phyloP scores from a whole-genome alignment of 1,140 invertebrate species.

The Anadara kagoshimensis region DNA sequence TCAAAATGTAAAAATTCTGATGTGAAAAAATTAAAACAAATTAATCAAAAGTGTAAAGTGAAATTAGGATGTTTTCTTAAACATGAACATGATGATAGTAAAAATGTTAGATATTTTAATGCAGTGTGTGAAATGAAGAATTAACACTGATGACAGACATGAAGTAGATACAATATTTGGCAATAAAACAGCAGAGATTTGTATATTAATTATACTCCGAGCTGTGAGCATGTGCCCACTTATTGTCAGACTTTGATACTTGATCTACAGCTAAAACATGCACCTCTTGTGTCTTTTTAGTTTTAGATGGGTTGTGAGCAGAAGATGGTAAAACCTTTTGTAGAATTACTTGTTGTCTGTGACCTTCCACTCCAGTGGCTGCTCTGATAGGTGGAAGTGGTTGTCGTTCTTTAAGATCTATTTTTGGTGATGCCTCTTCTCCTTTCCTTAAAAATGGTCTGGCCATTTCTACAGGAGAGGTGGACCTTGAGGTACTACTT shows the following conservation, averaged over 20 bases:
- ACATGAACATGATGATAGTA: too few species aligned
- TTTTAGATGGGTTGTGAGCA: slow-evolving; percentile 21
- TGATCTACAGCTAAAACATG: slow-evolving; percentile 57
- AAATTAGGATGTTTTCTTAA: too few species aligned
- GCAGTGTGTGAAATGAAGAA: too few species aligned
- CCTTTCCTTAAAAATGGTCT: slow-evolving; percentile 25
- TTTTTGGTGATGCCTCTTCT: slow-evolving; percentile 18
- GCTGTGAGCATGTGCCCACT: slow-evolving; percentile 51
- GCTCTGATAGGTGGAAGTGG: slow-evolving; percentile 37
- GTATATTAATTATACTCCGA: slow-evolving; percentile 53
- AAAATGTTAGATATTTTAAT: too few species aligned
- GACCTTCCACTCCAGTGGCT: slow-evolving; percentile 1
- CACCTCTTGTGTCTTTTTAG: slow-evolving; percentile 44
- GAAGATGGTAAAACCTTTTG: slow-evolving; percentile 27
- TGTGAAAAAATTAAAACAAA: too few species aligned
- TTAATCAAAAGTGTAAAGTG: too few species aligned
- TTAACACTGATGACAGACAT: too few species aligned
- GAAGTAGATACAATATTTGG: not conserved
- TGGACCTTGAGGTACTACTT: slow-evolving; percentile 19
- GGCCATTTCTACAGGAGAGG: slow-evolving; percentile 37
- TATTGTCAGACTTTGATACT: slow-evolving; percentile 35
- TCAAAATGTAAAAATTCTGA: too few species aligned
- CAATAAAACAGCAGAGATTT: not conserved
- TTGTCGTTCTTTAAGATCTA: slow-evolving; percentile 33
- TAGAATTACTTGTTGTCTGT: slow-evolving; percentile 27